phyloP scores from a whole-genome alignment of 2,113 vertebrate genomes.

The Phainopepla nitens region DNA sequence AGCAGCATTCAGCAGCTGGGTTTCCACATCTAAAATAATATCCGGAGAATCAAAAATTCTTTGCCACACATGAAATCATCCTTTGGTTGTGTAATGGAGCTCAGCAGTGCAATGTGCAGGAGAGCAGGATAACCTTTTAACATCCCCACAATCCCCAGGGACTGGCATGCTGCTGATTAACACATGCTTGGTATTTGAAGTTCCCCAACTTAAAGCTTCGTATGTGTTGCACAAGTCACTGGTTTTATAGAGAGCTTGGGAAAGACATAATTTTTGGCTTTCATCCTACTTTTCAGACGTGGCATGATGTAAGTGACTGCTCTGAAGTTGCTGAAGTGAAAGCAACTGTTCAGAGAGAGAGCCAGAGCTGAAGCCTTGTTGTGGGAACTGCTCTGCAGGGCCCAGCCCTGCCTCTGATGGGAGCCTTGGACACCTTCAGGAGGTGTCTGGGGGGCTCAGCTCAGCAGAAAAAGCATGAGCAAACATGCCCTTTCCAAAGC shows the following conservation, averaged over 20 bases:
- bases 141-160: background rate
- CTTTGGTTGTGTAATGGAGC: background rate
- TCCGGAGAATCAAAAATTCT: background rate
- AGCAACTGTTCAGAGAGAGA: background rate
- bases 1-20: background rate
- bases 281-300: background rate
- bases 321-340: background rate
- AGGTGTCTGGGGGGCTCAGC: background rate
- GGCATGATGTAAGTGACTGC: background rate
- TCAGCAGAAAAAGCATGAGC: background rate
- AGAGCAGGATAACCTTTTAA: constrained; percentile 17
- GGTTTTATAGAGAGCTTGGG: background rate
- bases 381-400: background rate
- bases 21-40: constrained; percentile 20
- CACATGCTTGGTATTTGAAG: constrained; percentile 2
- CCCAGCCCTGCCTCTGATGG: background rate
- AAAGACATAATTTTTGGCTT: constrained; percentile 2
- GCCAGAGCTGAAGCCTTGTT: accelerated
- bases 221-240: background rate
- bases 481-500: background rate
- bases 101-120: background rate
- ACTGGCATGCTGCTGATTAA: background rate
- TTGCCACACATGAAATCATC: background rate
- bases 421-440: background rate
- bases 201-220: background rate